A percentile compares a stretch with the other conserved stretches of the same genome.
These are phyloP conservation scores for Craterocephalus amniculus DNA, from an alignment of 2,797 vertebrate species.

Conservation along the genomic window DNA sequence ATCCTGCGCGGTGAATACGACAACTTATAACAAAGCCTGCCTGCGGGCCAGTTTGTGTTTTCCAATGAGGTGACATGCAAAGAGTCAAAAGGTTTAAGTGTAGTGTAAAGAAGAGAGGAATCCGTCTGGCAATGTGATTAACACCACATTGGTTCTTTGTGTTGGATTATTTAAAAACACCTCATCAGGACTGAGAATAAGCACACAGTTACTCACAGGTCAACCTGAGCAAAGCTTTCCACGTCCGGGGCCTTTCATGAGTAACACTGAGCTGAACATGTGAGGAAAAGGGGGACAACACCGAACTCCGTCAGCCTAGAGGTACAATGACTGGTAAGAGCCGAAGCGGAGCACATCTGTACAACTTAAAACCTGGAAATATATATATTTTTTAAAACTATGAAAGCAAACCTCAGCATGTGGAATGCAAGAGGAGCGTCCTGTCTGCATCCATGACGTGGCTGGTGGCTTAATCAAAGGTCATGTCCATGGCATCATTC, in stretches of 20 bases:
- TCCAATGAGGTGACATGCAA: constrained; percentile 68
- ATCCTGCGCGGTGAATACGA: constrained; percentile 85
- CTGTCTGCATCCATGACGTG: constrained; percentile 63
- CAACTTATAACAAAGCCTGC: constrained; percentile 87
- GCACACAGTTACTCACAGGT: constrained; percentile 54
- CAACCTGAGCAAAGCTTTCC: constrained; percentile 69
- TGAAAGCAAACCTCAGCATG: constrained; percentile 42
- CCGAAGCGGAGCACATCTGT: constrained; percentile 41
- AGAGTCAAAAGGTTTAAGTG: constrained; percentile 66
- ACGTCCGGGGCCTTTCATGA: constrained; percentile 24
- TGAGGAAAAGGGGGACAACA: constrained; percentile 36
- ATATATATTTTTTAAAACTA: constrained; percentile 15
- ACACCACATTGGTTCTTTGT: constrained; percentile 39
- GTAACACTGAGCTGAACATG: constrained; percentile 50
- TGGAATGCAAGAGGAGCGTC: constrained; percentile 44
- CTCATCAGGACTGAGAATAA: constrained; percentile 33
- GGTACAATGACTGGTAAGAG: constrained; percentile 34
- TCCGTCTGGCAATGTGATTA: constrained; percentile 40
- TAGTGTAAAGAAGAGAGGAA: constrained; percentile 57
- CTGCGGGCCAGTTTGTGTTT: constrained; percentile 87
- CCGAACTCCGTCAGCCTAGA: constrained; percentile 23
- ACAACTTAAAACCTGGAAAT: constrained; percentile 44
- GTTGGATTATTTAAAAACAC: constrained; percentile 45
- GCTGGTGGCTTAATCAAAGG: constrained; percentile 80
- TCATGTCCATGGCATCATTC: constrained; percentile 82